Conservation (phyloP, 2,113 vertebrate genomes). For the Corythoichthys haematopterus region DNA sequence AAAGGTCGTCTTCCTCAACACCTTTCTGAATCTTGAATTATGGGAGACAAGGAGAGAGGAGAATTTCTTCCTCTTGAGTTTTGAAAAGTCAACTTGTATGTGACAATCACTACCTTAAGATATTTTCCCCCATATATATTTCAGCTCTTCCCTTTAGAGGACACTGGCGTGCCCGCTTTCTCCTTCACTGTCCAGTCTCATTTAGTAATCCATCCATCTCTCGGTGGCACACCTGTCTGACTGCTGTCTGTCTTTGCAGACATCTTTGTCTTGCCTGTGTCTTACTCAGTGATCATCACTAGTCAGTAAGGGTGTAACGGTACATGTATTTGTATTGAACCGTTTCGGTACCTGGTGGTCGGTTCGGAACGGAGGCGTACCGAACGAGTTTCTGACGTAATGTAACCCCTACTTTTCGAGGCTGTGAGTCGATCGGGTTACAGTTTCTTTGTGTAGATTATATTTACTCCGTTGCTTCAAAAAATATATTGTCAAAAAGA, state of each 20-base stretch:
- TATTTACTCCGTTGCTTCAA: too few relatives aligned
- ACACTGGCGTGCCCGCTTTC: slow-evolving; percentile 15
- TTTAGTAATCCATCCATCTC: slow-evolving; percentile 39
- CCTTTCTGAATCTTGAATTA: slow-evolving; percentile 63
- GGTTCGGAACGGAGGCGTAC: too few relatives aligned
- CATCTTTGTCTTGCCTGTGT: slow-evolving; percentile 35
- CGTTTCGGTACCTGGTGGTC: too few relatives aligned
- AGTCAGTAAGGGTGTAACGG: slow-evolving; percentile 12
- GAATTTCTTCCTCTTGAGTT: slow-evolving; percentile 29
- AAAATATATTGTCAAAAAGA: too few relatives aligned
- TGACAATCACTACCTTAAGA: slow-evolving; percentile 4
- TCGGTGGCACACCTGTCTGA: slow-evolving; percentile 25
- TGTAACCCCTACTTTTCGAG: too few relatives aligned
- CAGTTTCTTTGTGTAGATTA: too few relatives aligned
- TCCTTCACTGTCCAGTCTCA: slow-evolving; percentile 24
- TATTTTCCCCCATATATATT: neutral
- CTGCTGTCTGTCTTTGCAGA: slow-evolving; percentile 26
- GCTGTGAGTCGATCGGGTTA: too few relatives aligned
- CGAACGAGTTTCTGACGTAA: too few relatives aligned
- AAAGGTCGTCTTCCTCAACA: slow-evolving; percentile 69
- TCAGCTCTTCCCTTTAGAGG: slow-evolving; percentile 13
- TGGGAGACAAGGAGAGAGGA: slow-evolving; percentile 29
- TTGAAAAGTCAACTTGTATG: slow-evolving; percentile 29
- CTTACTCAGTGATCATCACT: slow-evolving; percentile 48
- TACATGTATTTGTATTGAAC: too few relatives aligned